Percentiles rank a stretch among this genome's conserved stretches.
These are phyloP conservation scores for Varroa destructor DNA, from an alignment of 1,140 invertebrate species.

Conservation along the genomic window DNA sequence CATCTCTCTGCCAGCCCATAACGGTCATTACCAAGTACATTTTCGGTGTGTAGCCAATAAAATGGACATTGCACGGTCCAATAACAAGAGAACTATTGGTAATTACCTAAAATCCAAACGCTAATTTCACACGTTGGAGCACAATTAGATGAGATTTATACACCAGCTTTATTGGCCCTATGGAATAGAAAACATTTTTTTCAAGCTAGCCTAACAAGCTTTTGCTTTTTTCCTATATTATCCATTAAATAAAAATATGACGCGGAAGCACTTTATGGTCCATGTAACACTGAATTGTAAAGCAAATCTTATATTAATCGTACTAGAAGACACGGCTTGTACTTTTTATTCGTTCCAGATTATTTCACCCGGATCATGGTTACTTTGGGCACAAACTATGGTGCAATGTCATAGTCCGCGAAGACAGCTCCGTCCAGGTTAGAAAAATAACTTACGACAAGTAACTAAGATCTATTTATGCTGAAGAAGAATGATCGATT, in stretches of 20 bases:
- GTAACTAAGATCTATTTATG: no score
- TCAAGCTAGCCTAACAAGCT: no score
- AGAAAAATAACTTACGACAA: not conserved
- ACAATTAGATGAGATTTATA: not conserved
- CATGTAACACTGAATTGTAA: no score
- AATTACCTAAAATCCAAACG: not conserved
- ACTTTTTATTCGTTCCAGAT: not conserved
- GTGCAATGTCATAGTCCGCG: slow-evolving; percentile 19
- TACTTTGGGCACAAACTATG: slow-evolving; percentile 23
- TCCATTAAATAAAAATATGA: not conserved
- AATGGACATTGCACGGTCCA: not conserved
- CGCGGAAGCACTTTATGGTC: no score
- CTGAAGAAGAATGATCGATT: not conserved
- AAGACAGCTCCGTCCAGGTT: slow-evolving; percentile 19
- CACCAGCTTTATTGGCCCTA: not conserved
- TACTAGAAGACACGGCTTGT: no score
- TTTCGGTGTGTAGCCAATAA: not conserved
- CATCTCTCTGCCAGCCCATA: slow-evolving; percentile 12
- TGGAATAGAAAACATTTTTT: no score
- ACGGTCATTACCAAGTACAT: slow-evolving; percentile 2
- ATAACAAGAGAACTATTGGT: not conserved
- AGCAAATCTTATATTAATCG: no score
- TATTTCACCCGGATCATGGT: slow-evolving; percentile 8
- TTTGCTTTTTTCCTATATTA: no score
- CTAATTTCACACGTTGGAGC: not conserved